Percentiles rank a stretch among this genome's conserved stretches.
phyloP scores from a whole-genome alignment of 2,797 vertebrate species.

The Leptodactylus fallax region DNA sequence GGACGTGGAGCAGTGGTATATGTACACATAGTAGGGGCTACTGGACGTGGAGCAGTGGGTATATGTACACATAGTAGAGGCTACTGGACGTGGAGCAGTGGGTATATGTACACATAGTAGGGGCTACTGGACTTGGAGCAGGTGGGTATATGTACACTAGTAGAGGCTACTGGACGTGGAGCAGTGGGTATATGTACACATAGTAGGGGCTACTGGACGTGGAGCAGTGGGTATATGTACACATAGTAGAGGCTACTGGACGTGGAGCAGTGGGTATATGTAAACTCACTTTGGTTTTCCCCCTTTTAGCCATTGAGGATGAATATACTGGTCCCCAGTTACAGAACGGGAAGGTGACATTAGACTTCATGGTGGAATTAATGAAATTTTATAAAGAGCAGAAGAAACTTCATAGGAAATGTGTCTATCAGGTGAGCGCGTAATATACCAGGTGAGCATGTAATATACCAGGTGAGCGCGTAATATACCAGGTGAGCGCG shows the following conservation, averaged over 20 bases:
- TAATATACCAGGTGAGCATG: no score
- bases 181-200: constrained; percentile 1
- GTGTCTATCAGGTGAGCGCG: constrained; percentile 89
- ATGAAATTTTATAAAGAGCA: constrained; percentile 96
- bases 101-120: background rate
- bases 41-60: background rate
- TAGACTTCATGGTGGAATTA: constrained; percentile 91
- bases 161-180: background rate
- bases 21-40: background rate
- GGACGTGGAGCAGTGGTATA: background rate
- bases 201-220: background rate
- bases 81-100: background rate
- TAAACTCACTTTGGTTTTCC: background rate
- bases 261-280: background rate
- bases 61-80: background rate
- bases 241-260: background rate
- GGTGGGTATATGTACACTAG: background rate
- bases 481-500: no score
- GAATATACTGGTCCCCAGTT: constrained; percentile 92
- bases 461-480: no score
- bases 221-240: background rate
- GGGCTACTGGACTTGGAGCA: background rate
- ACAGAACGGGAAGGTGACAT: constrained; percentile 86
- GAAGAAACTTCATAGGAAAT: constrained; percentile 95
- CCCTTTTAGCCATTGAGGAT: constrained; percentile 87